A percentile compares a stretch with the other conserved stretches of the same genome.
Evolutionary conservation across 2,888 invertebrate species (phyloP).

Genomic region (Pammene aurita): DNA sequence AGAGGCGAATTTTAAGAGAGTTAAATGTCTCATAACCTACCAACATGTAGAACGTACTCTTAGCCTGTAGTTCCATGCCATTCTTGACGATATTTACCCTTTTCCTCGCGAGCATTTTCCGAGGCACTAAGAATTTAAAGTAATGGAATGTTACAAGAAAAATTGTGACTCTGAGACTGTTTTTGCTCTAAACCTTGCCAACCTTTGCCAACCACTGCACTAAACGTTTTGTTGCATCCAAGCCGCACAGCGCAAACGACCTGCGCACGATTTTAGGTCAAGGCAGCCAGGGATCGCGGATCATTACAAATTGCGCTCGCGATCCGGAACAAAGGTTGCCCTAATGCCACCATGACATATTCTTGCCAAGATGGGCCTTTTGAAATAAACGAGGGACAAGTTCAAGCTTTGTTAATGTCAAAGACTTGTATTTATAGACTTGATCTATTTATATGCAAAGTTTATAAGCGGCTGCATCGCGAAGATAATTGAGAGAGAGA

Average conservation of each 20-base stretch:
- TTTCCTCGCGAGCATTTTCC: background rate
- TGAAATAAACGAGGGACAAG: conserved; percentile 32
- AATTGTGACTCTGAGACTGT: background rate
- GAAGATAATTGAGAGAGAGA: conserved; percentile 11
- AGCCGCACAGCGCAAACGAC: conserved; percentile 22
- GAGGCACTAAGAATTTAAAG: too few species aligned
- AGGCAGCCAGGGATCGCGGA: conserved; percentile 73
- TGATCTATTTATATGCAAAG: conserved; percentile 19
- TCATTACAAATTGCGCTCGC: conserved; percentile 61
- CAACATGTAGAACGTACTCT: too few species aligned
- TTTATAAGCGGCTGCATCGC: conserved; percentile 12
- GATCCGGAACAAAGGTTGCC: conserved; percentile 37
- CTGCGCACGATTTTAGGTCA: conserved; percentile 73
- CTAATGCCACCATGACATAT: conserved; percentile 38
- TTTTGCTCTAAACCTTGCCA: background rate
- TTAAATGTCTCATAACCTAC: too few species aligned
- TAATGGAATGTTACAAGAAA: too few species aligned
- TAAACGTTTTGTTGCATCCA: conserved; percentile 6
- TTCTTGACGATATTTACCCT: background rate
- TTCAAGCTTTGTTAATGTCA: conserved; percentile 33
- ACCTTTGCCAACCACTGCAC: background rate
- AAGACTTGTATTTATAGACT: conserved; percentile 2
- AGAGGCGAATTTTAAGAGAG: too few species aligned
- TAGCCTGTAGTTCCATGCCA: too few species aligned
- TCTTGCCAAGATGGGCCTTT: conserved; percentile 1